A percentile compares a stretch with the other conserved stretches of the same genome.
These are phyloP conservation scores for Genyomyrus donnyi DNA, from an alignment of 2,113 vertebrate species.

Conservation along the genomic window DNA sequence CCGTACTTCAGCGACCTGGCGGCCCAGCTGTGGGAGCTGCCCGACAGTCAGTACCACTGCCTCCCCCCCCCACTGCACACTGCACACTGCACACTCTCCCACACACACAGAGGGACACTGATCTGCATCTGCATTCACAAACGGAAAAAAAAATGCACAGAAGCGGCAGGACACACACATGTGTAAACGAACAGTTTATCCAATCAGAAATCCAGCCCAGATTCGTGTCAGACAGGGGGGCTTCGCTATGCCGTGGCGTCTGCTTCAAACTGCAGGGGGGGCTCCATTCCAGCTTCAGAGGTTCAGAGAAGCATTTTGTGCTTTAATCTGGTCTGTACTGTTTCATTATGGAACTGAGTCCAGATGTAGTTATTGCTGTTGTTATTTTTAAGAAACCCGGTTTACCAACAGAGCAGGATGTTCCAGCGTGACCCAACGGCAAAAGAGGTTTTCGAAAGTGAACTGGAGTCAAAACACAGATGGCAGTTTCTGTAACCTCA, in stretches of 20 bases:
- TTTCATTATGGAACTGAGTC: not conserved
- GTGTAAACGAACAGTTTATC: not conserved
- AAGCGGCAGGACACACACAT: not conserved
- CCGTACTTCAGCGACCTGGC: conserved; percentile 91
- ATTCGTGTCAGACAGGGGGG: not conserved
- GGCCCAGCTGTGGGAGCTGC: conserved; percentile 89
- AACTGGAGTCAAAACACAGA: not conserved
- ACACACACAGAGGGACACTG: not conserved
- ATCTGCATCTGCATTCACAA: not conserved
- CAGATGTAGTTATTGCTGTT: not conserved
- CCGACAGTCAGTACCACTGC: conserved; percentile 75
- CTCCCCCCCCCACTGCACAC: not conserved
- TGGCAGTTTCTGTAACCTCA: not conserved
- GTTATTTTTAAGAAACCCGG: not conserved
- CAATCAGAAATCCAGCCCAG: not conserved
- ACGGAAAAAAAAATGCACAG: not conserved
- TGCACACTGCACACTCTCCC: no score
- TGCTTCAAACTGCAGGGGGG: not conserved
- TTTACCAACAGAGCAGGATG: not conserved
- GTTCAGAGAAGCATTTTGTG: not conserved
- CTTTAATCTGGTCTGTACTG: not conserved
- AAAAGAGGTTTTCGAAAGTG: not conserved
- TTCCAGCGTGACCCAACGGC: not conserved
- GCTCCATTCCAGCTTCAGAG: not conserved
- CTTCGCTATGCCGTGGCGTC: not conserved